phyloP scores from a whole-genome alignment of 2,113 vertebrate genomes.

The Tyto alba region DNA sequence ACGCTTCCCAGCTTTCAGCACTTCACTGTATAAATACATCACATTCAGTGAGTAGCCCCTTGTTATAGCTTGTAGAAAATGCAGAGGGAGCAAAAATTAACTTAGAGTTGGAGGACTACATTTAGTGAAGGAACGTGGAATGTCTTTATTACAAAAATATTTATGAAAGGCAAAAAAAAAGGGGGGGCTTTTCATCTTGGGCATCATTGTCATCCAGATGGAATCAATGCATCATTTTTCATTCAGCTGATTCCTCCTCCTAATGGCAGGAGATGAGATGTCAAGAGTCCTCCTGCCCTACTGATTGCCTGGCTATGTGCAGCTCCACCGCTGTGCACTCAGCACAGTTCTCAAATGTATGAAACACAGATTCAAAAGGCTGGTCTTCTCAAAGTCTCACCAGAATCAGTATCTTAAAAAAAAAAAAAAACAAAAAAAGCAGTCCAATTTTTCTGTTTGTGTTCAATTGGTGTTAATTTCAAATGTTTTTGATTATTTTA shows the following conservation, averaged over 20 bases:
- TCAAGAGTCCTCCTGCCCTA: neutral
- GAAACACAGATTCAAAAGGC: neutral
- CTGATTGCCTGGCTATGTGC: neutral
- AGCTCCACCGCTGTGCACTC: neutral
- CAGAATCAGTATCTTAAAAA: neutral
- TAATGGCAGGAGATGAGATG: neutral
- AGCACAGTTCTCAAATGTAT: neutral
- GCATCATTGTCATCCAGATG: neutral
- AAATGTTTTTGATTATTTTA: neutral
- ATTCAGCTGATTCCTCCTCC: neutral
- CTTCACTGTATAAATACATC: neutral
- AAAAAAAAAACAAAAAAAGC: no score
- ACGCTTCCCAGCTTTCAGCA: neutral
- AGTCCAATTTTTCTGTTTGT: neutral
- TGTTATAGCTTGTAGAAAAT: neutral
- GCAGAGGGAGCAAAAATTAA: neutral
- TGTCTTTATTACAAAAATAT: neutral
- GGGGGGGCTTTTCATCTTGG: neutral
- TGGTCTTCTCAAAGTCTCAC: neutral
- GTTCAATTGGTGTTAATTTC: neutral
- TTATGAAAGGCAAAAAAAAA: neutral
- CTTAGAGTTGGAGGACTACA: neutral
- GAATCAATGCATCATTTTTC: neutral
- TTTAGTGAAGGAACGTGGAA: neutral
- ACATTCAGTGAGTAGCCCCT: neutral